phyloP scores from a whole-genome alignment of 2,113 vertebrate genomes.

The Litocranius walleri region DNA sequence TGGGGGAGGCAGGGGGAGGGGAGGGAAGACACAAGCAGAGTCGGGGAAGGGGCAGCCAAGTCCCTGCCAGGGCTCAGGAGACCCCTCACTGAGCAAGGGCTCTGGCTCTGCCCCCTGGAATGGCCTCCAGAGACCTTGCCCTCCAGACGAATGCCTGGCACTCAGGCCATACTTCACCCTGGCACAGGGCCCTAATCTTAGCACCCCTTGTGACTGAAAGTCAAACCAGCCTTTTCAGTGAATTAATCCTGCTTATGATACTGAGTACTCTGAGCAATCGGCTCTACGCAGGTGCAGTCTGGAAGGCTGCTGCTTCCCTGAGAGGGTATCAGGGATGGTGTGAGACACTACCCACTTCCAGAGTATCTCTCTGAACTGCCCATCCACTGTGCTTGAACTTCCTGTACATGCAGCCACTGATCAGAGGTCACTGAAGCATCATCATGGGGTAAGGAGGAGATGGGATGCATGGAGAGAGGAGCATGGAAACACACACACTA shows the following conservation, averaged over 20 bases:
- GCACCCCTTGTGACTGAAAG: neutral
- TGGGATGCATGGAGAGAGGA: neutral
- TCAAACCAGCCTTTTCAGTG: neutral
- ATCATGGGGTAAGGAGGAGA: neutral
- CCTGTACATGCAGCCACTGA: neutral
- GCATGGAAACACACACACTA: neutral
- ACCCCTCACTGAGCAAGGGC: neutral
- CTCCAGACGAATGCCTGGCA: neutral
- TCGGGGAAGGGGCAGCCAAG: neutral
- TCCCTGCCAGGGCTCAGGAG: neutral
- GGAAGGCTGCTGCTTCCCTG: neutral
- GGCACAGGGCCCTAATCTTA: neutral
- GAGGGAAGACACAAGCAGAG: neutral
- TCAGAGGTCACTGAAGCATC: neutral
- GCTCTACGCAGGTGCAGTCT: too few relatives aligned
- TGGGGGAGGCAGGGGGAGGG: constrained; percentile 4
- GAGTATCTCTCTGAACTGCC: neutral
- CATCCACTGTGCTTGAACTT: neutral
- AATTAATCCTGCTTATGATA: neutral
- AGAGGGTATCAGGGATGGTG: neutral
- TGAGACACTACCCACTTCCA: neutral
- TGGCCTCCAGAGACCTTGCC: neutral
- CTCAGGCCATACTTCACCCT: neutral
- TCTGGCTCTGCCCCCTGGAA: neutral
- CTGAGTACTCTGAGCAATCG: neutral